These are phyloP conservation scores for Zoanthus solanderi DNA, from an alignment of 92 coral and sea anemone genomes.

Conservation along the genomic window DNA sequence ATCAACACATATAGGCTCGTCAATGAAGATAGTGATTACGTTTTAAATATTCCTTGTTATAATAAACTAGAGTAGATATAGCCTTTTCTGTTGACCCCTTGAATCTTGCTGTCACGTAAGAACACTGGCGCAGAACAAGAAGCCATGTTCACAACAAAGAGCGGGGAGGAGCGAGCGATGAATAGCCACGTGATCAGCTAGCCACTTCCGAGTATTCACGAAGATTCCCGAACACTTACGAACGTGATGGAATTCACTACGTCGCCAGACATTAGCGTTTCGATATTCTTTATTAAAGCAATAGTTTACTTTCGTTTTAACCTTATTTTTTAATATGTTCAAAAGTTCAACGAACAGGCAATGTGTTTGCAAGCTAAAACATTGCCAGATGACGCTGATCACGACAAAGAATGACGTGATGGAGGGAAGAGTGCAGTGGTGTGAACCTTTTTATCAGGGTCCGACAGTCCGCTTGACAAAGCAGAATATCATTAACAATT, in stretches of 20 bases:
- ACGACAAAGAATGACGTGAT: too few relatives aligned
- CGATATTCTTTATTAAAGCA: too few relatives aligned
- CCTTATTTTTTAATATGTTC: too few relatives aligned
- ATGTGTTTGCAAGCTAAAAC: too few relatives aligned
- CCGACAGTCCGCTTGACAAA: too few relatives aligned
- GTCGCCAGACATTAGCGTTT: too few relatives aligned
- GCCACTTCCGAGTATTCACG: conserved; percentile 18
- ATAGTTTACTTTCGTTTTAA: too few relatives aligned
- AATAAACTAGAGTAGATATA: neutral
- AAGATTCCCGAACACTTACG: conserved; percentile 28
- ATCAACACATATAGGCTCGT: conserved; percentile 16
- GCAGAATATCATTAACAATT: too few relatives aligned
- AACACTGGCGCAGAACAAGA: conserved; percentile 20
- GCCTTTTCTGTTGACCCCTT: conserved; percentile 21
- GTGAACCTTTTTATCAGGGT: too few relatives aligned
- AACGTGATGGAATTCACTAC: neutral
- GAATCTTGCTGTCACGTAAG: conserved; percentile 37
- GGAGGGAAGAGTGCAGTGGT: too few relatives aligned
- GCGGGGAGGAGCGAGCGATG: conserved; percentile 26
- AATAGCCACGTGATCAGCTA: conserved; percentile 24
- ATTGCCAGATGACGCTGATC: too few relatives aligned
- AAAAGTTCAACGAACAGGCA: too few relatives aligned
- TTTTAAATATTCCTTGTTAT: conserved; percentile 1
- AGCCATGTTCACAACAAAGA: conserved; percentile 54
- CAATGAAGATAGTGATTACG: neutral